Conservation (phyloP, 2,113 vertebrate species). For the Crotalus horridus region DNA sequence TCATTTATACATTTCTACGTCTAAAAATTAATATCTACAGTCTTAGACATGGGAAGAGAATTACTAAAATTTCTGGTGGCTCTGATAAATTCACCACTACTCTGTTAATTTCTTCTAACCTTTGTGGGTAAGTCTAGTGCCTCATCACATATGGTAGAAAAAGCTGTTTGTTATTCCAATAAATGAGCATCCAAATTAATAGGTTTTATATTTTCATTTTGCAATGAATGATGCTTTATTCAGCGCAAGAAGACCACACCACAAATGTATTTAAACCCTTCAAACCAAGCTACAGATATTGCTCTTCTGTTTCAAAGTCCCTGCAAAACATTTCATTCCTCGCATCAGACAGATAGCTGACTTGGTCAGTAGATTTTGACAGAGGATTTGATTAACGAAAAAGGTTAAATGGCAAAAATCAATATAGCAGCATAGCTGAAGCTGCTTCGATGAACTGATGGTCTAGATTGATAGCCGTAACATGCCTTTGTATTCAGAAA, state of each 20-base stretch:
- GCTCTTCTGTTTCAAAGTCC: constrained; percentile 4
- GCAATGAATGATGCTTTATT: not conserved
- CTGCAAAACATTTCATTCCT: constrained; percentile 20
- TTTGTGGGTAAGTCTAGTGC: not conserved
- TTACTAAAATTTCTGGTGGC: not conserved
- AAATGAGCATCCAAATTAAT: not conserved
- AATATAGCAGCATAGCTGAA: not conserved
- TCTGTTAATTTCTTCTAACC: not conserved
- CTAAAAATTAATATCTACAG: not conserved
- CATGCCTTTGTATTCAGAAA: not conserved
- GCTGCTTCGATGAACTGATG: not conserved
- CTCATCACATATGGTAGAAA: not conserved
- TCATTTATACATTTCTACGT: not conserved
- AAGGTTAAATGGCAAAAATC: not conserved
- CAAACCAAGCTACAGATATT: constrained; percentile 18
- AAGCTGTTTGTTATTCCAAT: not conserved
- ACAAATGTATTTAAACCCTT: constrained; percentile 19
- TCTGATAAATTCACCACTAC: not conserved
- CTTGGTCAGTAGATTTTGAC: not conserved
- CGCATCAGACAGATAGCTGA: not conserved
- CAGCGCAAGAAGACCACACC: constrained; percentile 28
- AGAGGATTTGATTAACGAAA: constrained; percentile 13
- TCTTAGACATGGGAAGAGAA: not conserved
- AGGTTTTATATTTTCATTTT: not conserved
- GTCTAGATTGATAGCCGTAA: not conserved